Conservation (phyloP, 2,797 vertebrate species). For the Pangasius larnaudii region DNA sequence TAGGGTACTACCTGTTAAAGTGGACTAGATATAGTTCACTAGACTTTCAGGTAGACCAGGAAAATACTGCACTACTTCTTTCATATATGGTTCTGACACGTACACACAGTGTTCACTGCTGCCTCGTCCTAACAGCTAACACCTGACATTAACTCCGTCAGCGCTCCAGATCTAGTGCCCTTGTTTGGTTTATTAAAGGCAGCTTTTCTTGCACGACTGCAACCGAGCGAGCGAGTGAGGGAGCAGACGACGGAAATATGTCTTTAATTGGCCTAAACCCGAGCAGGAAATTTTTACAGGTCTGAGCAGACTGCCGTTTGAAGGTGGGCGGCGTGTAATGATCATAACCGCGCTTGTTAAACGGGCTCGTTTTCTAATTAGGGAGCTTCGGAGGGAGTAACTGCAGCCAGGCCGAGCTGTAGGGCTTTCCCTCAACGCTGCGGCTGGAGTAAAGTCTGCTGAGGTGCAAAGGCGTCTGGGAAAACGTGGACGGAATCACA, state of each 20-base stretch:
- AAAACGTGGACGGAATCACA: neutral
- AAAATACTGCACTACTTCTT: neutral
- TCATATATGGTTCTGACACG: neutral
- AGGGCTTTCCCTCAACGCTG: neutral
- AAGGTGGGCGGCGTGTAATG: conserved; percentile 63
- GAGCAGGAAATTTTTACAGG: conserved; percentile 64
- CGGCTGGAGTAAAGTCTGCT: neutral
- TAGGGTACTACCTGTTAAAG: neutral
- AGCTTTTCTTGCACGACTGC: neutral
- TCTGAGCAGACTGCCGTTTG: conserved; percentile 60
- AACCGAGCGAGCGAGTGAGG: neutral
- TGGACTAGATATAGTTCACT: neutral
- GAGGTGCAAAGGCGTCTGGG: neutral
- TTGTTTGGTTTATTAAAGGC: neutral
- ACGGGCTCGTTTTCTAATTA: conserved; percentile 59
- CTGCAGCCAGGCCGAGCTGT: conserved; percentile 3
- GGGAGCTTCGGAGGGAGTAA: conserved; percentile 12
- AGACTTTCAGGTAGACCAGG: neutral
- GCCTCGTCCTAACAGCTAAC: neutral
- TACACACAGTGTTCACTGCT: neutral
- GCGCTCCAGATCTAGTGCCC: no score
- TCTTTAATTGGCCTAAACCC: conserved; percentile 56
- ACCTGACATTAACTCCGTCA: neutral
- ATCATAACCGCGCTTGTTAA: conserved; percentile 68
- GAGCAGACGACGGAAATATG: conserved; percentile 17